These are phyloP conservation scores for Sphinx pinastri DNA, from an alignment of 2,888 invertebrate genomes.

Conservation along the genomic window DNA sequence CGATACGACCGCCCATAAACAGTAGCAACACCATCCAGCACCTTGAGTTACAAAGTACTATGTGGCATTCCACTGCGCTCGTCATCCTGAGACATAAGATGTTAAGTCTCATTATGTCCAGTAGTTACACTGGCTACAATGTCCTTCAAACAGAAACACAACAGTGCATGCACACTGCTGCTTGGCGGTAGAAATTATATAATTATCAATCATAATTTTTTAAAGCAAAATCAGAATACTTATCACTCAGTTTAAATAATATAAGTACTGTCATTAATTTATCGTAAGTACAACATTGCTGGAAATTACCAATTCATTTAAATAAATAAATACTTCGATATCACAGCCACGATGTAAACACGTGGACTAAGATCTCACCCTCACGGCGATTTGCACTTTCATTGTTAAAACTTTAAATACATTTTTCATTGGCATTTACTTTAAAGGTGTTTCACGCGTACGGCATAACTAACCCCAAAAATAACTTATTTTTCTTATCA, in stretches of 20 bases:
- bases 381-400: not conserved
- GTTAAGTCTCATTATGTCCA: too few relatives aligned
- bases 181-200: too few relatives aligned
- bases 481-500: not conserved
- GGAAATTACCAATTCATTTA: slow-evolving; percentile 28
- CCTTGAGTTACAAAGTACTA: too few relatives aligned
- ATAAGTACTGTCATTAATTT: not conserved
- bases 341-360: slow-evolving; percentile 47
- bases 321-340: slow-evolving; percentile 41
- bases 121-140: too few relatives aligned
- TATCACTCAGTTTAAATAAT: slow-evolving; percentile 7
- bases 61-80: too few relatives aligned
- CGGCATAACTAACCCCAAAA: not conserved
- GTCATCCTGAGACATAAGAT: too few relatives aligned
- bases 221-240: slow-evolving; percentile 1
- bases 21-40: too few relatives aligned
- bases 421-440: not conserved
- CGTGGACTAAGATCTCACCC: slow-evolving; percentile 34
- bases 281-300: slow-evolving; percentile 12
- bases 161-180: too few relatives aligned
- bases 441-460: not conserved
- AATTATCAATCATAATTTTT: not conserved
- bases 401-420: not conserved
- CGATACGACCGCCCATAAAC: too few relatives aligned
- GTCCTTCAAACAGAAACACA: too few relatives aligned